Evolutionary conservation across 2,113 vertebrate genomes (phyloP), one percentile per base, ranked within the genome.

Genomic region (Melanostigma gelatinosum): DNA sequence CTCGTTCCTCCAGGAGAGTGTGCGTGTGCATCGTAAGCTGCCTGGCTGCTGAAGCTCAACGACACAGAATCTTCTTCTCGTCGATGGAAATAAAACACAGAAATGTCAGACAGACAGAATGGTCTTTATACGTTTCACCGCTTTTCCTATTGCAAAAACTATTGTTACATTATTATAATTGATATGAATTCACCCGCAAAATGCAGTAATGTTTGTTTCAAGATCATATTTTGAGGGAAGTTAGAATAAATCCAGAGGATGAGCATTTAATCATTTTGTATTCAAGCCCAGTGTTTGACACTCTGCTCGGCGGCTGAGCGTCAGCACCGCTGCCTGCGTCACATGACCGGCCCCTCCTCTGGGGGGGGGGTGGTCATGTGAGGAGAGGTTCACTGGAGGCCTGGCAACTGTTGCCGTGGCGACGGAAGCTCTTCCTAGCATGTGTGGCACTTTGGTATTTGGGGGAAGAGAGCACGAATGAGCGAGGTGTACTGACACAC

Each of bases 361-460:
- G 34, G 34, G 34, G 34, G 34, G 34, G 34, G 34, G 34, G 12
- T 79, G 91, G 92, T 94, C 93, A 94, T 82, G 80, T 92, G 91
- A 94, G 90, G 87, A 91, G 86, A 93, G 75, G 65, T 24, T 81
- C 83, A 48, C 73, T 42, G 77, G 80, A 76, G 72, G 83, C 85
- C 70, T 40, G 67, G 92, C 57, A 79, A 89, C 90, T 54, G 94
- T 95, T 94, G 88, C 94, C 86, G 87, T 83, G 93, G 94, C 8
- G 85, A 95, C 84, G 32, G 86, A 87, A 84, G 91, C 87, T 94
- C 94, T 94, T 88, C 94, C 93, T 92, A 93, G 94, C 93, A 15
- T 57, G 44, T 72, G 63, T 65, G 70, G 79, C 58, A 63, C 52
- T 88, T 72, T 60, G 66, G 82, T 80, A 79, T 87, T 82, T 84